These are phyloP conservation scores for Macropodus opercularis DNA, from an alignment of 2,797 vertebrate species.

Conservation along the genomic window DNA sequence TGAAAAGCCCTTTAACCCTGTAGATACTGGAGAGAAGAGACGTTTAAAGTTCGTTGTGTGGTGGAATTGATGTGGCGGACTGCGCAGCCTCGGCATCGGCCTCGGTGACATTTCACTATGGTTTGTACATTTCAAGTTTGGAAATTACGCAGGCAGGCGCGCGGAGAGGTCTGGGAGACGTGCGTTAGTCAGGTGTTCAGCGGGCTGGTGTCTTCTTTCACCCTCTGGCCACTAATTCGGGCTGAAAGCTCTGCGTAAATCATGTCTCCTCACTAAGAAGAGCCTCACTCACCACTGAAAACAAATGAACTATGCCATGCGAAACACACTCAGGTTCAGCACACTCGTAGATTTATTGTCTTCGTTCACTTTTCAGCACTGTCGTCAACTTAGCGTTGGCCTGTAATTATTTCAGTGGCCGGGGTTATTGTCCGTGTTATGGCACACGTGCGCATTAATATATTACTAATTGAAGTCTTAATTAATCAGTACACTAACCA, in stretches of 20 bases:
- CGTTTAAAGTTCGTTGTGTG: conserved; percentile 28
- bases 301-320: conserved; percentile 21
- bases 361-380: conserved; percentile 5
- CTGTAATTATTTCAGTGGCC: conserved; percentile 33
- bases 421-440: conserved; percentile 17
- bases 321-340: conserved; percentile 34
- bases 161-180: conserved; percentile 40
- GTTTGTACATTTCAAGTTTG: conserved; percentile 51
- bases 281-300: conserved; percentile 38
- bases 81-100: conserved; percentile 8
- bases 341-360: conserved; percentile 24
- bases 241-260: conserved; percentile 79
- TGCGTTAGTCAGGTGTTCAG: conserved; percentile 70
- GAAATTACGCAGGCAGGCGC: conserved; percentile 32
- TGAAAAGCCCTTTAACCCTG: conserved; percentile 6
- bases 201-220: conserved; percentile 80
- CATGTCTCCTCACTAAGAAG: conserved; percentile 64
- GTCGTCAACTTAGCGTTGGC: conserved; percentile 1
- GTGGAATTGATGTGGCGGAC: conserved; percentile 27
- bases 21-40: conserved; percentile 9
- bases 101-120: conserved; percentile 37
- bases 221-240: conserved; percentile 77
- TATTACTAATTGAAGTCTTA: conserved; percentile 9
- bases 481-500: conserved; percentile 20
- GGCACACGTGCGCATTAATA: conserved; percentile 2